Base-by-base conservation (phyloP, 2,888 invertebrate species). In the Pseudoips prasinana region DNA sequence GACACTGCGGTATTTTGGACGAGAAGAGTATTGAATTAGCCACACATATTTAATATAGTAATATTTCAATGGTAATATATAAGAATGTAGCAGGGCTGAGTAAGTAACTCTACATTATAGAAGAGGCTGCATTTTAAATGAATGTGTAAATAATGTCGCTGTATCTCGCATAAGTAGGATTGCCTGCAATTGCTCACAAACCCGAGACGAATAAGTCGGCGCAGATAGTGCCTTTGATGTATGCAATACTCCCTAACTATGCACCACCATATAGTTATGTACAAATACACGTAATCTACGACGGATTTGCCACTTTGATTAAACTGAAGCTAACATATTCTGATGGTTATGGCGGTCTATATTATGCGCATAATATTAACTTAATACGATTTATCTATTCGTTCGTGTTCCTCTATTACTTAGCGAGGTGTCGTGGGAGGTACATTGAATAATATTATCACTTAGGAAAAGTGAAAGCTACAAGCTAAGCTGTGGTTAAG, bases 161-260 rank as follows among this genome's bases (percentile, higher is more conserved):
- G n/a, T n/a, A n/a, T n/a, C n/a, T n/a, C n/a, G n/a, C n/a, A 69
- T 60, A 74, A 77, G 77, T 77, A 58, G 70, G 71, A 81, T 81
- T 78, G 77, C 59, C 55, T 66, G 73, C 73, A 73, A 81, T 81
- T 77, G 75, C 79, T 73, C 72, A 68, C 74, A 69, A 76, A 78
- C 80, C 75, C 66, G 72, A 69, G 72, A 68, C 69, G 73, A 73
- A 77, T 77, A 75, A 72, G 67, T 62, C 71, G 62, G 62, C 57
- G 64, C 62, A 66, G 39, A 58, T 76, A 73, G 75, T 68, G 73
- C 74, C 77, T 80, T 80, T 80, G 80, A 82, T 73, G 73, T 74
- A 64, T 64, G 61, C 65, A 63, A 58, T 60, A 59, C 33, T 32
- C 39, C 18, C 40, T 48, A 58, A 54, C 54, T 52, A 58, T 44